These are phyloP conservation scores for Coelinius sp. DNA, from an alignment of 2,888 invertebrate genomes.

Conservation along the genomic window DNA sequence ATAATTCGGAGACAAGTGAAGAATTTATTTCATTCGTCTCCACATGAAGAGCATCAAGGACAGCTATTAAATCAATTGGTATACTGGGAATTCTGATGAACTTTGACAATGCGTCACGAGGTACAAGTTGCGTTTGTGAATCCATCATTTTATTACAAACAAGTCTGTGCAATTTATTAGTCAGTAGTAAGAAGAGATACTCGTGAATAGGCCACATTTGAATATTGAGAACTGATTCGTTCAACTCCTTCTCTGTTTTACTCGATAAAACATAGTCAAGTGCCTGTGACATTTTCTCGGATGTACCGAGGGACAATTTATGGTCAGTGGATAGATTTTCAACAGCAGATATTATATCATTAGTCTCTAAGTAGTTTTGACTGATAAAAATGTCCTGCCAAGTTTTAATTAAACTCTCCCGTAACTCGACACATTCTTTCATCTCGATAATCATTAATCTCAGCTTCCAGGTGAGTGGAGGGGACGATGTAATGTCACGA, in stretches of 20 bases:
- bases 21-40: background rate
- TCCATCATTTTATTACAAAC: background rate
- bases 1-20: conserved; percentile 47
- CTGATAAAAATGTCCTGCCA: conserved; percentile 56
- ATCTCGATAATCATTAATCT: conserved; percentile 53
- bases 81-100: conserved; percentile 58
- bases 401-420: conserved; percentile 48
- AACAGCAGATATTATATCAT: background rate
- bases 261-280: conserved; percentile 12
- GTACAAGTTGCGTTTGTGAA: background rate
- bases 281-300: conserved; percentile 43
- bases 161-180: conserved; percentile 51
- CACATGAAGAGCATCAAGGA: conserved; percentile 50
- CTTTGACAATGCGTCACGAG: conserved; percentile 31
- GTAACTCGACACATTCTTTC: conserved; percentile 44
- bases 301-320: conserved; percentile 44
- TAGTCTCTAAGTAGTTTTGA: conserved; percentile 22
- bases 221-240: conserved; percentile 60
- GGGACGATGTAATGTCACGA: background rate
- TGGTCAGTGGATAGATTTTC: conserved; percentile 6
- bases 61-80: conserved; percentile 55
- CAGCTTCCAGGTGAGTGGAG: conserved; percentile 36
- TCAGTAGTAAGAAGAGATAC: conserved; percentile 71
- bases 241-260: conserved; percentile 45
- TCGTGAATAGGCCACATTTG: conserved; percentile 76